phyloP scores from a whole-genome alignment of 92 coral and sea anemone genomes.

The Nematostella vectensis region DNA sequence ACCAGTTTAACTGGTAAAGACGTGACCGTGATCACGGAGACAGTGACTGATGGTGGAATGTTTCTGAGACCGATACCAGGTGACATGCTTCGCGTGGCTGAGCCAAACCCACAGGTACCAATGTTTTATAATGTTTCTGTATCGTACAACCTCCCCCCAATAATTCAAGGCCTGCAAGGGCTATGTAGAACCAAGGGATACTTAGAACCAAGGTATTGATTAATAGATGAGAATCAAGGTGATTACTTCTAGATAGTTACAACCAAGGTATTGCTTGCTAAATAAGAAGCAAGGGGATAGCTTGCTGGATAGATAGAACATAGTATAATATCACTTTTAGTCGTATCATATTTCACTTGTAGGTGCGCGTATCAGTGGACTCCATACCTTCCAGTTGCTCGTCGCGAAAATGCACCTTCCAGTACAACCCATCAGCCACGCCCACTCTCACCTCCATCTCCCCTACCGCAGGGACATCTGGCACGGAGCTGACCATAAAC shows the following conservation, averaged over 20 bases:
- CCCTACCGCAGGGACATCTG: conserved; percentile 41
- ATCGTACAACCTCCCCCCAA: too few species aligned
- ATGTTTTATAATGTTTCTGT: neutral
- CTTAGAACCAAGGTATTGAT: neutral
- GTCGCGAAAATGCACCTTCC: conserved; percentile 47
- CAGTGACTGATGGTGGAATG: conserved; percentile 66
- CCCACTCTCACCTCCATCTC: conserved; percentile 40
- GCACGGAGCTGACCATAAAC: conserved; percentile 38
- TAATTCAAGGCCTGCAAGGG: neutral
- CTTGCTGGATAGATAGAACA: too few species aligned
- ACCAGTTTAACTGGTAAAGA: conserved; percentile 58
- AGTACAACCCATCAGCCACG: conserved; percentile 31
- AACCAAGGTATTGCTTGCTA: too few species aligned
- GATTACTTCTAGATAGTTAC: too few species aligned
- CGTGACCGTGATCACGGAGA: conserved; percentile 25
- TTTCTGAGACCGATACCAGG: conserved; percentile 78
- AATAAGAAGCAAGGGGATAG: too few species aligned
- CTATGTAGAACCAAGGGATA: neutral
- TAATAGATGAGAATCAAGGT: too few species aligned
- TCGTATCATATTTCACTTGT: too few species aligned
- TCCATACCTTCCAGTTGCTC: conserved; percentile 67
- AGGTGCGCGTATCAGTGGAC: conserved; percentile 65
- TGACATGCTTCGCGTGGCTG: conserved; percentile 74
- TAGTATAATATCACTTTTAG: too few species aligned
- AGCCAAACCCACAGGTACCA: conserved; percentile 66